Percentiles rank a stretch among this genome's conserved stretches.
These are phyloP conservation scores for Monoplex corrugatus DNA, from an alignment of 2,888 invertebrate genomes.

Conservation along the genomic window DNA sequence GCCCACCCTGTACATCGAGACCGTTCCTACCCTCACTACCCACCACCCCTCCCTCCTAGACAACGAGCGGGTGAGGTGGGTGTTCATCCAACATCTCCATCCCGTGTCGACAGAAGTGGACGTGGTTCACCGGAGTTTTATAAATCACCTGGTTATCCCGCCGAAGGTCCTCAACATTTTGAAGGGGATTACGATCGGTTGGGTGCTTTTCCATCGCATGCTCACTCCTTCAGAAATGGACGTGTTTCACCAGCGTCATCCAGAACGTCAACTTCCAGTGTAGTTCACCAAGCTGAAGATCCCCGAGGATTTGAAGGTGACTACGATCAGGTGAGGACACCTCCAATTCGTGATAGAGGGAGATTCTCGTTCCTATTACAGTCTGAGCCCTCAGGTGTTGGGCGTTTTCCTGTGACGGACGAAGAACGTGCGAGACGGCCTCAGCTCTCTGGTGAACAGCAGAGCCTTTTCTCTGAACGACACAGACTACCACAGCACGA, in stretches of 20 bases:
- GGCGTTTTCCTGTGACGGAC: background rate
- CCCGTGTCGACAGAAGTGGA: slow-evolving; percentile 3
- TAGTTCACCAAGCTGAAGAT: background rate
- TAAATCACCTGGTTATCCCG: background rate
- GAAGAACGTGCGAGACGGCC: background rate
- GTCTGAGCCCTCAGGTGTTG: background rate
- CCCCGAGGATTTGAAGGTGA: background rate
- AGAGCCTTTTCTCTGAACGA: background rate
- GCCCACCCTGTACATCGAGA: background rate
- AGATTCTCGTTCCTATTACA: background rate
- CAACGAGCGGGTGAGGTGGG: background rate
- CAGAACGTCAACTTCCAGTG: background rate
- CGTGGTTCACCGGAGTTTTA: slow-evolving; percentile 1
- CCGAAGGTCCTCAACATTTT: too few relatives aligned
- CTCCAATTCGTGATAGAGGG: background rate
- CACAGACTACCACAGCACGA: background rate
- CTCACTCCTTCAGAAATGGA: background rate
- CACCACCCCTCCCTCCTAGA: background rate
- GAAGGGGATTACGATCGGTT: background rate
- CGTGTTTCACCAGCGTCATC: background rate
- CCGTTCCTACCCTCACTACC: background rate
- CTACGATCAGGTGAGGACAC: background rate
- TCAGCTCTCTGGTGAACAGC: background rate
- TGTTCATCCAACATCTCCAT: background rate
- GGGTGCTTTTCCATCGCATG: background rate